Base-by-base conservation (phyloP, 1,140 invertebrate genomes). In the Drosophila subpulchrella region DNA sequence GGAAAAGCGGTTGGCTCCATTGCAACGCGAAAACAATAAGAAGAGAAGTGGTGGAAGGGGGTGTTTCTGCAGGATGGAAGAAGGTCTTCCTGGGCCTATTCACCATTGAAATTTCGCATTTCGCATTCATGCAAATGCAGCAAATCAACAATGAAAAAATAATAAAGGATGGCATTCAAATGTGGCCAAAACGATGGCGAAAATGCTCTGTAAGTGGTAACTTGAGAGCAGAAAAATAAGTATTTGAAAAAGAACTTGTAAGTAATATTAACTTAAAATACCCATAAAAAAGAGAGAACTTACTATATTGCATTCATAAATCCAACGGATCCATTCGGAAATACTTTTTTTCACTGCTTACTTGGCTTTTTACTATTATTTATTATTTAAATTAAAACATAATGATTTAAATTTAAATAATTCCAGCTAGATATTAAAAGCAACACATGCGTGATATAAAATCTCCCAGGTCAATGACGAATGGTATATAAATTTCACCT, bases 71-170 rank as follows among this genome's bases (percentile, higher is more conserved):
- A 38, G 61, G 12, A 27, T 63, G 59, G 67, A 65, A 65, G 67
- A 50, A 78, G 70, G 82, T 72, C 76, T 81, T 86, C 78, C 78
- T 61, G 59, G 56, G 83, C 80, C 83, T 89, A 89, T 88, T 83
- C 83, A 83, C 68, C 79, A 85, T 88, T 85, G 81, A 81, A 81
- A 85, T 85, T 76, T 82, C 60, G 62, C 70, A 85, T 88, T 85
- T 88, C 50, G 60, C 73, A 85, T 85, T 80, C 67, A 88, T 65
- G 83, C 75, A 82, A 75, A 85, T 79, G 57, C 60, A 67, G 63
- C 60, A 79, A 88, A 82, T 82, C 71, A 77, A 83, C 71, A 83
- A 85, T 86, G 74, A 70, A 66, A 59, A 78, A 63, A 71, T 71
- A 71, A 72, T 72, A 72, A 72, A 72, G 66, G 51, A 38, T 34